Evolutionary conservation across 37 sponge, comb jelly and placozoan genomes (phyloP), one percentile per base, ranked within the genome.

Genomic region (Eunapius fragilis): DNA sequence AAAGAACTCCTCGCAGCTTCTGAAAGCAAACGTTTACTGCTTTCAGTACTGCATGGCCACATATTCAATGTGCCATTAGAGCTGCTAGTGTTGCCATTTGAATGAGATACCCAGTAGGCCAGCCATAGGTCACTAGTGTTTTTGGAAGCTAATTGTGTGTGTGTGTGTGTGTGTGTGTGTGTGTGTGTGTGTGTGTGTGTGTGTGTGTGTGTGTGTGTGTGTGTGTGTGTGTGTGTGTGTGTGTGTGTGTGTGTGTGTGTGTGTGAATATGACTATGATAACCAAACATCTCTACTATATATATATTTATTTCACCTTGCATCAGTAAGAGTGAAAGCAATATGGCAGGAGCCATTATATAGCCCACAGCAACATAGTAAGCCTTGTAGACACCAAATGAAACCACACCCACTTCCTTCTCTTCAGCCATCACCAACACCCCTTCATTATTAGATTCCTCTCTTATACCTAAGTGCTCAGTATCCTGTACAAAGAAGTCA

Each of bases 111-210:
- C 97, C 97, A 96, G 76, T 92, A 96, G 41, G 97, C 83, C 41
- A 96, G 58, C 97, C 97, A 96, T 95, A 94, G 92, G 70, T 96
- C 95, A 68, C 75, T 85, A 31, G 89, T 74, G 77, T 96, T 94
- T 27, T 85, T 78, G 4, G 97, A 96, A 13, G 90, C 97, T 96
- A 71, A 58, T 2, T 30, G 50, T 28, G 28, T 41, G 76, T 26
- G 75, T 14, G n/a, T n/a, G n/a, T n/a, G n/a, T n/a, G n/a, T n/a
- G n/a, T n/a, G n/a, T n/a, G n/a, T n/a, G n/a, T n/a, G n/a, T n/a
- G n/a, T n/a, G n/a, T n/a, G n/a, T n/a, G n/a, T n/a, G n/a, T n/a
- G n/a, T n/a, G n/a, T n/a, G n/a, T n/a, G n/a, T n/a, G n/a, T n/a
- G n/a, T n/a, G n/a, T n/a, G n/a, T n/a, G n/a, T n/a, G n/a, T n/a